Conservation (phyloP, 2,113 vertebrate species). For the Platysteira castanea region DNA sequence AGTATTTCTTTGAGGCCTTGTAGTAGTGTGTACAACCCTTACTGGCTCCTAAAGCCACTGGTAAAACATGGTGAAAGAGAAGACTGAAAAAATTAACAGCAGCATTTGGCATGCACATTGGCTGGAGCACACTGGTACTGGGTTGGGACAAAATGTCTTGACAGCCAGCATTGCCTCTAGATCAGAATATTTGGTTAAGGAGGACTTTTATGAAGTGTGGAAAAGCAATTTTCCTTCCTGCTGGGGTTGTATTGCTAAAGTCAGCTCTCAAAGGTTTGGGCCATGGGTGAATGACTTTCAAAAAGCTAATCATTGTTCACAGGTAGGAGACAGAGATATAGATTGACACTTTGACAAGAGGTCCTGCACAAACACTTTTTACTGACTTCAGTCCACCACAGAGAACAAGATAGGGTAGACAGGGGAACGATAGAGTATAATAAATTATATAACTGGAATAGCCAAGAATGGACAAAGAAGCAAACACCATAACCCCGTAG, state of each 20-base stretch:
- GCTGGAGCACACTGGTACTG: neutral
- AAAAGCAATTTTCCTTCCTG: slow-evolving; percentile 30
- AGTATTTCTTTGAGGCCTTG: neutral
- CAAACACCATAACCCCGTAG: neutral
- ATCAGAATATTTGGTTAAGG: neutral
- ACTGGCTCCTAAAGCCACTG: neutral
- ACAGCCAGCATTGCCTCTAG: neutral
- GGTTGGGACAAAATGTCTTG: neutral
- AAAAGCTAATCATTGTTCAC: neutral
- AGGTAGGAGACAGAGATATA: neutral
- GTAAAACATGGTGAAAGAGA: neutral
- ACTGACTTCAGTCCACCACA: neutral
- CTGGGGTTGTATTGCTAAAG: neutral
- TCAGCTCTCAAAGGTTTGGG: neutral
- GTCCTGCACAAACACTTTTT: neutral
- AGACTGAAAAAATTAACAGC: neutral
- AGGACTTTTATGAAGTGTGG: slow-evolving; percentile 20
- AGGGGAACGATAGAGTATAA: neutral
- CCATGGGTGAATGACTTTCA: slow-evolving; percentile 21
- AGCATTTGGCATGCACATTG: neutral
- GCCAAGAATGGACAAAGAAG: neutral
- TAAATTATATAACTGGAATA: neutral
- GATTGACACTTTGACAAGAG: neutral
- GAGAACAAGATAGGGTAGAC: neutral
- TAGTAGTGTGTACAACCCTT: neutral